phyloP scores from a whole-genome alignment of 1,140 invertebrate species.

The Charaxes varanes region DNA sequence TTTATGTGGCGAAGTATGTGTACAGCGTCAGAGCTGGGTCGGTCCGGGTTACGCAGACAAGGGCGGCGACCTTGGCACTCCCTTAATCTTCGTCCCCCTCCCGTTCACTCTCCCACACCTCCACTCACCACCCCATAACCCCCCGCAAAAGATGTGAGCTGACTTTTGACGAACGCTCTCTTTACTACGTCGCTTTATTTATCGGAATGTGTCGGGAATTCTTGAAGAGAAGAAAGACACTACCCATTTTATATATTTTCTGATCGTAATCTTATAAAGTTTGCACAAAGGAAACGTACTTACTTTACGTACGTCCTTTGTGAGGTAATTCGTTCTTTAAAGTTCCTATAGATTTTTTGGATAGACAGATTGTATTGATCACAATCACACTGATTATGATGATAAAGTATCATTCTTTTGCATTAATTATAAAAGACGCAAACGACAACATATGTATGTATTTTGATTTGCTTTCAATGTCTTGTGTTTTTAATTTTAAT shows the following conservation, averaged over 20 bases:
- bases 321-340: constrained; percentile 1
- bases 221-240: constrained; percentile 9
- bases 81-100: constrained; percentile 6
- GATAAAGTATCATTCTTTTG: too few species aligned
- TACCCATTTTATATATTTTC: constrained; percentile 1
- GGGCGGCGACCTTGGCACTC: constrained; percentile 27
- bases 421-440: too few species aligned
- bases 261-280: constrained; percentile 7
- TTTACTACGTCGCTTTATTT: constrained; percentile 6
- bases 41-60: constrained; percentile 17
- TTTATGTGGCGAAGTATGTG: constrained; percentile 15
- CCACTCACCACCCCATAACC: constrained; percentile 7
- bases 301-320: not conserved
- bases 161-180: constrained; percentile 16
- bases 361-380: too few species aligned
- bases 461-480: too few species aligned
- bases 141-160: constrained; percentile 19
- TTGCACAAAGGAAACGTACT: constrained; percentile 14
- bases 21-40: constrained; percentile 22
- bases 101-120: constrained; percentile 7
- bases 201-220: constrained; percentile 18
- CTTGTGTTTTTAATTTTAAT: too few species aligned
- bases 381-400: too few species aligned
- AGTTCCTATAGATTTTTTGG: too few species aligned
- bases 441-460: too few species aligned